These are phyloP conservation scores for Cynopterus sphinx DNA, from an alignment of 2,797 vertebrate species.

Conservation along the genomic window DNA sequence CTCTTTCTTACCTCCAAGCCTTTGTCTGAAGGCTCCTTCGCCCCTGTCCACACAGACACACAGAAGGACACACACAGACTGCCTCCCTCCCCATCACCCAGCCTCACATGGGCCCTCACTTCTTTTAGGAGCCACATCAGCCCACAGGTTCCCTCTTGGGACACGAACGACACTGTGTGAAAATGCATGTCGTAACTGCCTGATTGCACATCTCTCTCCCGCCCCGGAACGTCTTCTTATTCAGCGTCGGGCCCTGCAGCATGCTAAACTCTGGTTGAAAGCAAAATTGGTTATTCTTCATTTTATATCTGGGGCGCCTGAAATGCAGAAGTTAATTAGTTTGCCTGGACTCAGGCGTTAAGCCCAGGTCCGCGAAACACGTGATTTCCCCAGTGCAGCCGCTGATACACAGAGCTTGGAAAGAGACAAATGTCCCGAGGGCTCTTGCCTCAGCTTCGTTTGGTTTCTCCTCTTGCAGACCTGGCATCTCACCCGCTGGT, in stretches of 20 bases:
- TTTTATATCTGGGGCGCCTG: background rate
- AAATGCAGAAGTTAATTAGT: constrained; percentile 3
- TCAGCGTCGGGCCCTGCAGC: background rate
- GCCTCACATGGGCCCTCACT: background rate
- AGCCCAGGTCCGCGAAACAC: background rate
- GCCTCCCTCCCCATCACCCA: background rate
- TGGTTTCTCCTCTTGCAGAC: background rate
- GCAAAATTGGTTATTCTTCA: constrained; percentile 9
- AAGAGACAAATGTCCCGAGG: background rate
- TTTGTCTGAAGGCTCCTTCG: background rate
- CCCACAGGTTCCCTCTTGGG: accelerated
- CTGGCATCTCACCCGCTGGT: background rate
- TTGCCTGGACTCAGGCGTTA: background rate
- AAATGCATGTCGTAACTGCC: background rate
- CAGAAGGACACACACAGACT: accelerated
- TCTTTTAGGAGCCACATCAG: accelerated
- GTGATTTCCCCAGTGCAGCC: background rate
- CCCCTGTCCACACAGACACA: background rate
- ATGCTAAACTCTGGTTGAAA: background rate
- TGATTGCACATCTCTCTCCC: accelerated
- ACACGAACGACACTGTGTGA: accelerated
- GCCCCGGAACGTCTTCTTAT: accelerated
- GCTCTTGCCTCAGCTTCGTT: accelerated
- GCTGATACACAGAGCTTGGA: background rate
- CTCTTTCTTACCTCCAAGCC: background rate